These are phyloP conservation scores for Tromatobia lineatoria DNA, from an alignment of 2,888 invertebrate genomes.

Conservation along the genomic window DNA sequence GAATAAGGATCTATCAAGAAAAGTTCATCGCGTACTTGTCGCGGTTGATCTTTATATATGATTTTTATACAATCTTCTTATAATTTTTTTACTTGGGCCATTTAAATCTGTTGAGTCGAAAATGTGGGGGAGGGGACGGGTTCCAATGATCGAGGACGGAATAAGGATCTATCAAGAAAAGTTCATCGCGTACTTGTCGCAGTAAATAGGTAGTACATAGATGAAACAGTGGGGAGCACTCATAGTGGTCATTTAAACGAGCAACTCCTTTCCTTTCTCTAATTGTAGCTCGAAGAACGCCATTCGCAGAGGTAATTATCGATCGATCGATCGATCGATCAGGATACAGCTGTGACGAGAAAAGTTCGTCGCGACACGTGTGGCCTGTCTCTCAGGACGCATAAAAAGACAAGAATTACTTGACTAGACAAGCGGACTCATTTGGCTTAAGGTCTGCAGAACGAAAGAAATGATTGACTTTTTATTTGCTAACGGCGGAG, in stretches of 20 bases:
- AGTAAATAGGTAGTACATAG: conserved; percentile 38
- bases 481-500: conserved; percentile 12
- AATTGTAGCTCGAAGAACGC: conserved; percentile 70
- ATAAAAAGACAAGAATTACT: conserved; percentile 60
- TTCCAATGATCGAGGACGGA: conserved; percentile 6
- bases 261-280: conserved; percentile 62
- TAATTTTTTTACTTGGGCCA: too few species aligned
- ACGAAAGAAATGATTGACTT: conserved; percentile 40
- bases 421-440: conserved; percentile 60
- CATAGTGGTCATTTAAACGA: conserved; percentile 51
- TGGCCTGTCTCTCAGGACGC: conserved; percentile 55
- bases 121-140: not conserved
- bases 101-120: not conserved
- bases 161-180: conserved; percentile 40
- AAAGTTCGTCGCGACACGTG: conserved; percentile 64
- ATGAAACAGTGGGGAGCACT: conserved; percentile 25
- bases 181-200: conserved; percentile 28
- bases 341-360: conserved; percentile 48
- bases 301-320: conserved; percentile 75
- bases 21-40: conserved; percentile 26
- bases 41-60: too few species aligned
- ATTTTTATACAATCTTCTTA: too few species aligned
- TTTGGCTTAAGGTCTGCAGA: conserved; percentile 41
- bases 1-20: conserved; percentile 38
- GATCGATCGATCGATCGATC: conserved; percentile 72